Percentiles rank a stretch among this genome's conserved stretches.
phyloP scores from a whole-genome alignment of 2,888 invertebrate genomes.

The Acanthoscelides obtectus region DNA sequence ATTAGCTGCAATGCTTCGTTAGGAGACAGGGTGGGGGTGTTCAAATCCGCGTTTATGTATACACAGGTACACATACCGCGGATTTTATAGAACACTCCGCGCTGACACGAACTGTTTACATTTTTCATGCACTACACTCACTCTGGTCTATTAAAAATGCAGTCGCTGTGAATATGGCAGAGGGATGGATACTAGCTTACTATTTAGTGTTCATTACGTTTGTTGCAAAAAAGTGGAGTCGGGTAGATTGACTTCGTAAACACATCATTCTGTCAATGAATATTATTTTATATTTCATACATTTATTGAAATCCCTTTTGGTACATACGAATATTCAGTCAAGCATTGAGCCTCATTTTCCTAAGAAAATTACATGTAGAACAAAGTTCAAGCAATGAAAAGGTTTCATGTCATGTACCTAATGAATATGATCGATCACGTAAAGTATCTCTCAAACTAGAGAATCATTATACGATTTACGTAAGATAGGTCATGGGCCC shows the following conservation, averaged over 20 bases:
- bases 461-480: too few species aligned
- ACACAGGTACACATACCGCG: neutral
- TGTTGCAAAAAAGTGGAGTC: neutral
- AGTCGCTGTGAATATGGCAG: neutral
- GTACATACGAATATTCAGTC: too few species aligned
- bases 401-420: too few species aligned
- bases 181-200: neutral
- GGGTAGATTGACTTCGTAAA: neutral
- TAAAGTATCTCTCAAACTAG: too few species aligned
- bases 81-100: constrained; percentile 4
- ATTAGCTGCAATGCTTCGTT: neutral
- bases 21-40: neutral
- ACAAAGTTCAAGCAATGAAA: too few species aligned
- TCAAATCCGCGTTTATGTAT: neutral
- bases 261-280: too few species aligned
- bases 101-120: constrained; percentile 4
- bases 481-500: too few species aligned
- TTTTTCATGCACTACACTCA: constrained; percentile 1
- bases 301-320: too few species aligned
- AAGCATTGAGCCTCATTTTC: too few species aligned
- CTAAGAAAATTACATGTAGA: too few species aligned
- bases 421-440: too few species aligned
- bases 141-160: neutral
- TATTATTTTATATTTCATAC: too few species aligned
- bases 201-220: neutral